phyloP scores from a whole-genome alignment of 2,797 vertebrate genomes.

The Arctocebus calabarensis region DNA sequence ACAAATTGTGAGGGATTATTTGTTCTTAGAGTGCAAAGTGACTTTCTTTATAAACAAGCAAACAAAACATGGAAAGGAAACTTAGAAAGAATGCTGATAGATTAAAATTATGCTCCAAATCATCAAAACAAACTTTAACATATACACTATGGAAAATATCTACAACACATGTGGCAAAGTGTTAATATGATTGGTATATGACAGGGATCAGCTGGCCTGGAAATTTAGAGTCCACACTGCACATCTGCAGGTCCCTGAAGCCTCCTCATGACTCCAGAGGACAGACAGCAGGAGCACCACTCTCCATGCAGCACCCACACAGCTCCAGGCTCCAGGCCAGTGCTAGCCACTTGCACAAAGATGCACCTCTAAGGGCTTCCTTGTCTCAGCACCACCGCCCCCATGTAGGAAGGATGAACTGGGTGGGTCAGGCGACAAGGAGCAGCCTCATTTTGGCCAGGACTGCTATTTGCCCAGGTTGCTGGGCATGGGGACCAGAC shows the following conservation, averaged over 20 bases:
- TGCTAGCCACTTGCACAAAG: no score
- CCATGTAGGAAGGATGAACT: not conserved
- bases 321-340: not conserved
- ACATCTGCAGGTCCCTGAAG: not conserved
- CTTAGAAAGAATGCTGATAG: not conserved
- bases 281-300: fast-evolving
- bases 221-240: not conserved
- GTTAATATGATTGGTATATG: no score
- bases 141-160: not conserved
- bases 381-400: not conserved
- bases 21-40: not conserved
- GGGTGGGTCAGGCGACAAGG: not conserved
- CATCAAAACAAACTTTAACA: not conserved
- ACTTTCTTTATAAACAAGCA: not conserved
- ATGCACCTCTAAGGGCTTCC: not conserved
- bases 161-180: not conserved
- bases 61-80: not conserved
- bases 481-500: not conserved
- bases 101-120: not conserved
- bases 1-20: not conserved
- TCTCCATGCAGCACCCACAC: no score
- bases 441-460: not conserved
- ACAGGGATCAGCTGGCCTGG: not conserved
- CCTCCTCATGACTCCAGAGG: not conserved
- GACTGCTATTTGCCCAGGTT: fast-evolving